Conservation (phyloP, 2,888 invertebrate species). For the Mythimna vitellina region DNA sequence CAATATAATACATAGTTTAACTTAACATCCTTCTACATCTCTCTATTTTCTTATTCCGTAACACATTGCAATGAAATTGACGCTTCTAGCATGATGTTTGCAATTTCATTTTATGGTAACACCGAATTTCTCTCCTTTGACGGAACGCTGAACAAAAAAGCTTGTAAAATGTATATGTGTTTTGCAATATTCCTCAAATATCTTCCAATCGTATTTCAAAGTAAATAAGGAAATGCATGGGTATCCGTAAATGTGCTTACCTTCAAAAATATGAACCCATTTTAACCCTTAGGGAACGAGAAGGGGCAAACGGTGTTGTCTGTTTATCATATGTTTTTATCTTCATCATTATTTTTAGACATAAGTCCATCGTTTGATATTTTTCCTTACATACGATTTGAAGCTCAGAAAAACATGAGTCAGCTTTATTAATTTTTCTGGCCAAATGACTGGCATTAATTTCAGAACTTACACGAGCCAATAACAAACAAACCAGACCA, state of each 20-base stretch:
- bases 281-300: slow-evolving; percentile 36
- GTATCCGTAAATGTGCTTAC: slow-evolving; percentile 46
- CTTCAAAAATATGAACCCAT: slow-evolving; percentile 54
- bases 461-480: not conserved
- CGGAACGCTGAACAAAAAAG: slow-evolving; percentile 26
- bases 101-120: slow-evolving; percentile 5
- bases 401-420: not conserved
- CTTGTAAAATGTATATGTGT: slow-evolving; percentile 23
- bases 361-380: slow-evolving; percentile 8
- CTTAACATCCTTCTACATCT: not conserved
- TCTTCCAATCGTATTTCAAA: slow-evolving; percentile 42
- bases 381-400: not conserved
- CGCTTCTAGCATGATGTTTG: not conserved
- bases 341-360: slow-evolving; percentile 49
- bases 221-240: slow-evolving; percentile 49
- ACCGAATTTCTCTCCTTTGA: slow-evolving; percentile 13
- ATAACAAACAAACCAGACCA: not conserved
- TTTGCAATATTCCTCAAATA: slow-evolving; percentile 46
- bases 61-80: slow-evolving; percentile 6
- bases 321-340: slow-evolving; percentile 55
- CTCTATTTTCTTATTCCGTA: not conserved
- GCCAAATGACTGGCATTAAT: not conserved
- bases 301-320: slow-evolving; percentile 40
- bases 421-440: not conserved
- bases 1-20: not conserved